These are phyloP conservation scores for Drosophila mettleri DNA, from an alignment of 2,888 invertebrate species.

Conservation along the genomic window DNA sequence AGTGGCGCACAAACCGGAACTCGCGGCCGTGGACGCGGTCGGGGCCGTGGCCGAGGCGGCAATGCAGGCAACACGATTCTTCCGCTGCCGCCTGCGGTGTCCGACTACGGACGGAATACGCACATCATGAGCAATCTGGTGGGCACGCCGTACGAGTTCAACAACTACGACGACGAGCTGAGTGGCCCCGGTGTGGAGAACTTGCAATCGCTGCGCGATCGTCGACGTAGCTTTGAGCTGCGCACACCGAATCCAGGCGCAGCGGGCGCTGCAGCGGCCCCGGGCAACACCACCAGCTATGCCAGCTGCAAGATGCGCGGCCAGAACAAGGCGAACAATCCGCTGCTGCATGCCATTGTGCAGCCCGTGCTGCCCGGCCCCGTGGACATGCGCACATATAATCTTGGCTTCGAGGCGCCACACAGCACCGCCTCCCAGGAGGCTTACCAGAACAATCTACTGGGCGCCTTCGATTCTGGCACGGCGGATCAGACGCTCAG, in stretches of 20 bases:
- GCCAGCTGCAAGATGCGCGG: conserved; percentile 79
- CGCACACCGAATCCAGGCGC: conserved; percentile 81
- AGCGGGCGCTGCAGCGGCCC: conserved; percentile 10
- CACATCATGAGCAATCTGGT: conserved; percentile 91
- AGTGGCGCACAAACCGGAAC: conserved; percentile 59
- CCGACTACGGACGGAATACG: conserved; percentile 84
- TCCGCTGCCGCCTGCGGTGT: conserved; percentile 79
- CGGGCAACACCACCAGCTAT: conserved; percentile 56
- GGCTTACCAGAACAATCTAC: conserved; percentile 87
- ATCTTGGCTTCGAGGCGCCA: conserved; percentile 85
- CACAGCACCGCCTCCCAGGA: conserved; percentile 86
- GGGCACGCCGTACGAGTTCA: conserved; percentile 94
- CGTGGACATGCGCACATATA: conserved; percentile 95
- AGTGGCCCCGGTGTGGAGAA: conserved; percentile 91
- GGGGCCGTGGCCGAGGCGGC: conserved; percentile 86
- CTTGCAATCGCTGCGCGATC: conserved; percentile 92
- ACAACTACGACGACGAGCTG: conserved; percentile 93
- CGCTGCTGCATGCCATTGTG: conserved; percentile 82
- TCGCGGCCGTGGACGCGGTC: conserved; percentile 83
- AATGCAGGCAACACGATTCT: conserved; percentile 70
- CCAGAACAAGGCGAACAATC: conserved; percentile 66
- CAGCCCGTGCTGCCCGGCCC: conserved; percentile 93
- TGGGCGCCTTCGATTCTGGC: conserved; percentile 89
- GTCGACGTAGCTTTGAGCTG: conserved; percentile 90
- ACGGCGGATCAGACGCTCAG: conserved; percentile 89